These are phyloP conservation scores for Saiga tatarica DNA, from an alignment of 2,113 vertebrate species.

Conservation along the genomic window DNA sequence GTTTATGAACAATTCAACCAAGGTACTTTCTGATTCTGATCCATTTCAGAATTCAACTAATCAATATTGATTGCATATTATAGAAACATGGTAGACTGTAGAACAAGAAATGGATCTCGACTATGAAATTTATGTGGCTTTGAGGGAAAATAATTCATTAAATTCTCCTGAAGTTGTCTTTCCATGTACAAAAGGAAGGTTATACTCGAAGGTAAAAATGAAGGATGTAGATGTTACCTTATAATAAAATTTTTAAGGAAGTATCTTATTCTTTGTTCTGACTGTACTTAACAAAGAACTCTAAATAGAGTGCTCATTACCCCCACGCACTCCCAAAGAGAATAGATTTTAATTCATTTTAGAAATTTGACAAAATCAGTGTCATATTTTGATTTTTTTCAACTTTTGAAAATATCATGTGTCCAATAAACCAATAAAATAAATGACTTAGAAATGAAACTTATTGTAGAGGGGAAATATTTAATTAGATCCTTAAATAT, in stretches of 20 bases:
- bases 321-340: neutral
- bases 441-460: conserved; percentile 17
- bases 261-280: neutral
- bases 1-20: neutral
- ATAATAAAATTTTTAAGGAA: neutral
- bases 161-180: neutral
- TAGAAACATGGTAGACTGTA: neutral
- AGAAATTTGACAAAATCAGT: neutral
- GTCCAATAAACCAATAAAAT: neutral
- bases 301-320: neutral
- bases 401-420: neutral
- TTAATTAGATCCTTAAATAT: neutral
- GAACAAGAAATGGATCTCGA: neutral
- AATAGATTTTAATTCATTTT: neutral
- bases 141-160: conserved; percentile 7
- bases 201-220: neutral
- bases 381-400: neutral
- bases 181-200: neutral
- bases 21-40: conserved; percentile 15
- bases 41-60: conserved; percentile 36
- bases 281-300: neutral
- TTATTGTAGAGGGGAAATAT: neutral
- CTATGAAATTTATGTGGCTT: conserved; percentile 28
- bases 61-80: conserved; percentile 31
- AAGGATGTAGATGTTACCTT: neutral